Evolutionary conservation across 2,888 invertebrate species (phyloP).

Genomic region (Drosophila eohydei): DNA sequence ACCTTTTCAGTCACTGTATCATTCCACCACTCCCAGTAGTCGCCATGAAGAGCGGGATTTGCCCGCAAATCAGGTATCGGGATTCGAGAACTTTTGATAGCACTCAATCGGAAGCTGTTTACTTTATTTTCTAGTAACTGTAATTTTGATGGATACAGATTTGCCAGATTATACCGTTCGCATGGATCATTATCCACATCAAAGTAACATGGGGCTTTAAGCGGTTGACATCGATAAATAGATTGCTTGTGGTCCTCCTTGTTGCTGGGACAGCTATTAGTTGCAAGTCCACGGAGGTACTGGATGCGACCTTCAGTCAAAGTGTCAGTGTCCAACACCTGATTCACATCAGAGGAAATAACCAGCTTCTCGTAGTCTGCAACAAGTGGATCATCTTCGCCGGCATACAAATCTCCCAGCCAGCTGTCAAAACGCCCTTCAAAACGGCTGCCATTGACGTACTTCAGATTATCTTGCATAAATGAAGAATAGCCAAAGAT

Average conservation of each 20-base stretch:
- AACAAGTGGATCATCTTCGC: conserved; percentile 70
- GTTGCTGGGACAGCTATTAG: conserved; percentile 67
- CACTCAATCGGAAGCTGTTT: conserved; percentile 84
- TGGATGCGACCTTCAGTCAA: conserved; percentile 61
- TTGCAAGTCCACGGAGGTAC: conserved; percentile 69
- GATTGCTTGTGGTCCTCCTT: conserved; percentile 38
- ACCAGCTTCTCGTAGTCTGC: conserved; percentile 72
- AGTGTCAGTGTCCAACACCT: conserved; percentile 36
- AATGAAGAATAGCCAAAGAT: conserved; percentile 84
- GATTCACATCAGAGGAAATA: conserved; percentile 73
- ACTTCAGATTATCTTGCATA: conserved; percentile 78
- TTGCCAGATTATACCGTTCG: conserved; percentile 84
- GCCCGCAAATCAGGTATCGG: conserved; percentile 85
- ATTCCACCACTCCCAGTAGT: conserved; percentile 87
- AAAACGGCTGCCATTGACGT: conserved; percentile 80
- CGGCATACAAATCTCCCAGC: conserved; percentile 73
- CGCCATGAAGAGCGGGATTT: conserved; percentile 86
- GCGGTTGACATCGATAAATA: conserved; percentile 77
- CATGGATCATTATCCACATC: conserved; percentile 86
- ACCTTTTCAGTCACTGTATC: conserved; percentile 2
- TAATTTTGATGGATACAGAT: conserved; percentile 69
- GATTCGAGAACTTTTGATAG: conserved; percentile 85
- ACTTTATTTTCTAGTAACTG: conserved; percentile 85
- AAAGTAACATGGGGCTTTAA: conserved; percentile 85
- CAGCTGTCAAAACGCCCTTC: conserved; percentile 75